These are phyloP conservation scores for Scortum barcoo DNA, from an alignment of 2,113 vertebrate species.

Conservation along the genomic window DNA sequence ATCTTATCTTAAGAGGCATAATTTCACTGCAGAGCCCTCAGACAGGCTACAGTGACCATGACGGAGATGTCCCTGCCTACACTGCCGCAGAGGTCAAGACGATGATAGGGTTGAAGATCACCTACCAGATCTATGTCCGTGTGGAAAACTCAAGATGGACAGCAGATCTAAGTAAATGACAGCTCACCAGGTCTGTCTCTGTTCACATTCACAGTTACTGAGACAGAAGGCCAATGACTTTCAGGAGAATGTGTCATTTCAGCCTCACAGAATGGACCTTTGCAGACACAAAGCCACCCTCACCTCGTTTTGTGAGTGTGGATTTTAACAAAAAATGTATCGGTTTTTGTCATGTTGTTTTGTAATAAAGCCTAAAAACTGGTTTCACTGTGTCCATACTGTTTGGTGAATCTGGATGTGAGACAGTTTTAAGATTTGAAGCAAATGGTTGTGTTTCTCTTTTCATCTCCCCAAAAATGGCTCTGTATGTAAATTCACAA, in stretches of 20 bases:
- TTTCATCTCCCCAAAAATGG: neutral
- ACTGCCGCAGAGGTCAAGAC: neutral
- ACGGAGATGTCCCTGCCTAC: constrained; percentile 29
- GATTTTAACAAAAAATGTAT: constrained; percentile 46
- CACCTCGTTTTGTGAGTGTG: constrained; percentile 58
- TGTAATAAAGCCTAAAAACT: constrained; percentile 71
- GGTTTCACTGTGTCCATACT: neutral
- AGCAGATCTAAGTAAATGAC: constrained; percentile 6
- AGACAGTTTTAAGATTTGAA: neutral
- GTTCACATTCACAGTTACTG: constrained; percentile 5
- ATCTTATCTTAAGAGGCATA: too few species aligned
- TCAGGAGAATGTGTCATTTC: constrained; percentile 5
- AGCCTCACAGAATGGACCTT: constrained; percentile 43
- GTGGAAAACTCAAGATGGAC: constrained; percentile 8
- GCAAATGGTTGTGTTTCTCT: neutral
- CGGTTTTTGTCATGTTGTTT: constrained; percentile 68
- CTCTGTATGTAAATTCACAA: neutral
- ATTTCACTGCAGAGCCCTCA: neutral
- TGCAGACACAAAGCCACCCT: constrained; percentile 29
- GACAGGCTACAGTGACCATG: constrained; percentile 7
- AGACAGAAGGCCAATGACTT: neutral
- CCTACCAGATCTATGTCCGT: constrained; percentile 5
- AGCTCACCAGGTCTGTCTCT: neutral
- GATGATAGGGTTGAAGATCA: neutral
- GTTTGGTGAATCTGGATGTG: neutral